Base-by-base conservation (phyloP, 1,140 invertebrate species). In the Drosophila ironensis region DNA sequence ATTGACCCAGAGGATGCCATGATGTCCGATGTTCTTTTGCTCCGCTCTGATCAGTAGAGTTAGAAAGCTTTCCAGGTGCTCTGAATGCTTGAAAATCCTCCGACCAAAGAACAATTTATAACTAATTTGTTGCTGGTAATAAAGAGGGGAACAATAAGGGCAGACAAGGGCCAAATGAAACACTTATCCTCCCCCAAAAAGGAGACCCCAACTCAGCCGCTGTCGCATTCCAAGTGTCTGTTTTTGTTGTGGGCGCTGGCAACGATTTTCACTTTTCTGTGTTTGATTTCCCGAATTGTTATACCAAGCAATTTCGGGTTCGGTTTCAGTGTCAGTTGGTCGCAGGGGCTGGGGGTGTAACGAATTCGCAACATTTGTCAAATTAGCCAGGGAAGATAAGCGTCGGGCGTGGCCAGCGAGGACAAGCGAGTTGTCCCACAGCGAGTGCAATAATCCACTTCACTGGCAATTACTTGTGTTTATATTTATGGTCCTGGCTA, bases 261-360 rank as follows among this genome's bases (percentile, higher is more conserved):
- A 71, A 60, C 78, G 73, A 77, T 84, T 84, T 78, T 84, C 78
- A 74, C 59, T 84, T 70, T 84, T 81, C 84, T 77, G 72, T 71
- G 60, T 80, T 81, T 81, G 77, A 77, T 81, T 81, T 77, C 69
- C 48, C 38, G 68, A 82, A 81, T 69, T 72, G 77, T 81, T 59
- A 80, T 63, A 48, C 52, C 51, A 40, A 63, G 50, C 70, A 46
- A 41, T 69, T 27, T 9, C 25, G 25, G n/a, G 3, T 37, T 52
- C 28, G 12, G 30, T 50, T 37, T 77, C 61, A 47, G 69, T 37
- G 52, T 67, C 54, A 19, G 14, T 57, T 48, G 28, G 28, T n/a
- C 52, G 42, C 30, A 11, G 12, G 9, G 22, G 27, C 11, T n/a
- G 9, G 50, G 33, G 47, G 74, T 60, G 68, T 69, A 46, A 60